phyloP scores from a whole-genome alignment of 2,797 vertebrate species.

The Mallotus villosus region DNA sequence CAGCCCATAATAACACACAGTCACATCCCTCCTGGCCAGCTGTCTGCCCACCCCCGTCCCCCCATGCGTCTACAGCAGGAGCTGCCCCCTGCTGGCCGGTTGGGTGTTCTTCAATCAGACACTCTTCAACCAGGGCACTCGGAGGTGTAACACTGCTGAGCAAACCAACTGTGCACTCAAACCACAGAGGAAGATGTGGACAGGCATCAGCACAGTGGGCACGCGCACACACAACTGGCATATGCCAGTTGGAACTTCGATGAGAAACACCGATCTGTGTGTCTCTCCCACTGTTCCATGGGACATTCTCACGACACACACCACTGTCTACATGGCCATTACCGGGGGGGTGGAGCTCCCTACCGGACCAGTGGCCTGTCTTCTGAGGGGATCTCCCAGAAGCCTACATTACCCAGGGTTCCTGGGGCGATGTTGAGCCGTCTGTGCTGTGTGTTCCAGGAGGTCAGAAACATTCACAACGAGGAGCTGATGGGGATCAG shows the following conservation, averaged over 20 bases:
- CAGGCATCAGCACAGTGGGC: not conserved
- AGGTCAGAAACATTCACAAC: conserved; percentile 94
- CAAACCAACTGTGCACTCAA: conserved; percentile 19
- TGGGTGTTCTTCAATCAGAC: conserved; percentile 6
- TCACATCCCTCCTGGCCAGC: not conserved
- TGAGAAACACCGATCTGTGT: not conserved
- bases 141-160: conserved; percentile 16
- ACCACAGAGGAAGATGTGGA: conserved; percentile 10
- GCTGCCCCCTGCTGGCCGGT: conserved; percentile 22
- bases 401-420: conserved; percentile 6
- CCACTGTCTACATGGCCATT: not conserved
- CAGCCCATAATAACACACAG: not conserved
- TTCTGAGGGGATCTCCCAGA: not conserved
- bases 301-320: too few species aligned
- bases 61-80: not conserved
- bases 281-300: too few species aligned
- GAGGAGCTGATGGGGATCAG: conserved; percentile 97
- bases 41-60: not conserved
- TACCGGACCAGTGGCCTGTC: not conserved
- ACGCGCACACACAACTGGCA: not conserved
- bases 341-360: not conserved
- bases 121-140: conserved; percentile 27
- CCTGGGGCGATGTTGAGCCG: conserved; percentile 22
- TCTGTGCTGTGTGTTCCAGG: conserved; percentile 55
- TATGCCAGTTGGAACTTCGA: too few species aligned